These are phyloP conservation scores for Hermaeophaga mercurialis DNA, from an alignment of 2,888 invertebrate genomes.

Conservation along the genomic window DNA sequence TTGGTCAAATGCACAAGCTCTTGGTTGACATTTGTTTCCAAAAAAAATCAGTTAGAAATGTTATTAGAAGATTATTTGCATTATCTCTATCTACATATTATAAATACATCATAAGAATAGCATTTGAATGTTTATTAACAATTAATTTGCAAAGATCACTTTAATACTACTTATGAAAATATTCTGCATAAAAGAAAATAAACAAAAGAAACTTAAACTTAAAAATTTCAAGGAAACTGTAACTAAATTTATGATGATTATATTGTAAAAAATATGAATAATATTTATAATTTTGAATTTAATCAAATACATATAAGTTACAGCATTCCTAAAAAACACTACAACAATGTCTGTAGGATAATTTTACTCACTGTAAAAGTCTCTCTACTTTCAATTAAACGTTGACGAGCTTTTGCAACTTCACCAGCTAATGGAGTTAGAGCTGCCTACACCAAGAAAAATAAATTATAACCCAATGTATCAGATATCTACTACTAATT, in stretches of 20 bases:
- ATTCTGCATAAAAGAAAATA: too few species aligned
- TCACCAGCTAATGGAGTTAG: conserved; percentile 77
- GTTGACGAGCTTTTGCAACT: conserved; percentile 85
- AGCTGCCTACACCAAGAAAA: conserved; percentile 56
- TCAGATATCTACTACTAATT: conserved; percentile 5
- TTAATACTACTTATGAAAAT: too few species aligned
- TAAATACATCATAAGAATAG: too few species aligned
- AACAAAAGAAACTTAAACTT: too few species aligned
- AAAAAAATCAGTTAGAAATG: too few species aligned
- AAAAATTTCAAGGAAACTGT: background rate
- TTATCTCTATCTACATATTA: too few species aligned
- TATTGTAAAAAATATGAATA: background rate
- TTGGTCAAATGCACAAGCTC: too few species aligned
- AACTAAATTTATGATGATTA: background rate
- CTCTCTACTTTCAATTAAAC: conserved; percentile 69
- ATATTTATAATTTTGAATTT: background rate
- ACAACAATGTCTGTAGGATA: conserved; percentile 15
- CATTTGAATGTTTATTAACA: too few species aligned
- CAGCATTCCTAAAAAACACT: conserved; percentile 7
- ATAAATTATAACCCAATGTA: conserved; percentile 24
- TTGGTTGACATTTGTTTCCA: too few species aligned
- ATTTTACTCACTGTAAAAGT: conserved; percentile 69
- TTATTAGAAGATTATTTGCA: too few species aligned
- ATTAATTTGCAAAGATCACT: too few species aligned
- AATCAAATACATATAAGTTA: conserved; percentile 1